Base-by-base conservation (phyloP, 2,888 invertebrate genomes). In the Tachina lurida region DNA sequence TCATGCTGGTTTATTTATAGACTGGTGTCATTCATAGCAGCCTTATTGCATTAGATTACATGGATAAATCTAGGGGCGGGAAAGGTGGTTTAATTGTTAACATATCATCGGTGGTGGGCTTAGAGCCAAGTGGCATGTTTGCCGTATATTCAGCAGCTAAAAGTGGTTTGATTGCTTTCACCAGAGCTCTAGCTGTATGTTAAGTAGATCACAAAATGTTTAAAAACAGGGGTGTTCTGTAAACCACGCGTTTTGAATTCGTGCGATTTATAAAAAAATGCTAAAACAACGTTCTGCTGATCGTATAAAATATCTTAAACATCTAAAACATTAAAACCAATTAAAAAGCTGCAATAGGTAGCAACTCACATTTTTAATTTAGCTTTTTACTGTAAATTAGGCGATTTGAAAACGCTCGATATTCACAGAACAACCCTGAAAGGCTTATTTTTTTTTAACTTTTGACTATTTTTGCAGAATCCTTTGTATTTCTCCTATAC, bases 21-120 rank as follows among this genome's bases (percentile, higher is more conserved):
- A 90, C 91, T 89, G 93, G 92, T 15, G 60, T 93, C 39, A 91
- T 92, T n/a, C 91, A 92, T 0, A 90, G 93, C 10, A 92, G 91
- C 1, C 86, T 91, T 87, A 90, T 89, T 75, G 91, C 89, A 10
- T 87, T 92, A 41, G 88, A 90, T n/a, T 89, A 91, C 54, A 92
- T 92, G 92, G 89, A 91, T 39, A 90, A 88, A 65, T 89, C 90
- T 15, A 89, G 90, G 49, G 91, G 91, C 2, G 92, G 91, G 10
- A 88, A 87, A 2, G 92, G 92, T 17, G 91, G 91, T 12, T 88
- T 91, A 49, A 90, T 92, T 75, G 89, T 91, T 17, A 92, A 91
- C 88, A 88, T 92, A 41, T 88, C 92, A 0, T 92, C 92, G 85
- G 87, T 88, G 3, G 87, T 90, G 4, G 91, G 90, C 5, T 58